A percentile compares a stretch with the other conserved stretches of the same genome.
phyloP scores from a whole-genome alignment of 2,113 vertebrate genomes.

The Nasalis larvatus region DNA sequence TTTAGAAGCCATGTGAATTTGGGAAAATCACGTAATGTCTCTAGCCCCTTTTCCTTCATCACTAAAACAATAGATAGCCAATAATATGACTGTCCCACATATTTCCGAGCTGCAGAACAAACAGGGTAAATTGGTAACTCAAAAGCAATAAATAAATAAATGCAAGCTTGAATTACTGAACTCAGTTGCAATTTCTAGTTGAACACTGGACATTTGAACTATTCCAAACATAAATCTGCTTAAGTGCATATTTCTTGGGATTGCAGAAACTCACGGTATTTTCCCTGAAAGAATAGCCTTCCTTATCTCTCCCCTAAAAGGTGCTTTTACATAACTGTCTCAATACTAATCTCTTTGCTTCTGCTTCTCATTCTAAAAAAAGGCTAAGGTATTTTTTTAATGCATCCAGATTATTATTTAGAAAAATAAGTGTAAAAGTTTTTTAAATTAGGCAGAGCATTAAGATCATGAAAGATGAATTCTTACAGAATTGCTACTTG shows the following conservation, averaged over 20 bases:
- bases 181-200: background rate
- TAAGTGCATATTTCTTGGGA: background rate
- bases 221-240: background rate
- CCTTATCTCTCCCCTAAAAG: background rate
- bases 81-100: background rate
- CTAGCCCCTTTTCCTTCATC: background rate
- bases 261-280: background rate
- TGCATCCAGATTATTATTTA: background rate
- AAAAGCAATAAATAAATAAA: constrained; percentile 7
- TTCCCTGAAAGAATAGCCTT: background rate
- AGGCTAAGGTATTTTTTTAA: background rate
- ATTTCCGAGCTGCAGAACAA: background rate
- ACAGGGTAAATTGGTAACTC: background rate
- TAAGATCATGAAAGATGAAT: background rate
- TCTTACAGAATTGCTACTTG: background rate
- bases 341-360: background rate
- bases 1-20: background rate
- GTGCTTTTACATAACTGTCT: background rate
- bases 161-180: background rate
- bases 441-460: background rate
- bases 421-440: background rate
- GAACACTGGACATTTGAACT: background rate
- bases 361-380: background rate
- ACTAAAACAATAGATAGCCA: background rate
- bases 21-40: background rate